Base-by-base conservation (phyloP, 2,797 vertebrate species). In the Parauchenoglanis ngamensis region DNA sequence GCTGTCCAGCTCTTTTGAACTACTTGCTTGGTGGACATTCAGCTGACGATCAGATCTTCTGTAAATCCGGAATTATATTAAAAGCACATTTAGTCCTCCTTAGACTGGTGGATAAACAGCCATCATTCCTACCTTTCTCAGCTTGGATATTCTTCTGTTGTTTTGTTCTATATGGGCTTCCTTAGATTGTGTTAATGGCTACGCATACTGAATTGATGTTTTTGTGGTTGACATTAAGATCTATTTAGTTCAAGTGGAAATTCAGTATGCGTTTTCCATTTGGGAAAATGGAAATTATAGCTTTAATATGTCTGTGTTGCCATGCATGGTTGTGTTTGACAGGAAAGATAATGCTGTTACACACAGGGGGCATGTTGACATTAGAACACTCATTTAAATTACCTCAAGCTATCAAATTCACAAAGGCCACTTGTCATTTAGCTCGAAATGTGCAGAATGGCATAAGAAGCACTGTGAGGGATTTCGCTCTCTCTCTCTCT, bases 351-450 rank as follows among this genome's bases (percentile, higher is more conserved):
- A 80, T 87, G 67, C 23, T 82, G 3, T 61, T 75, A 75, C 79
- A 87, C 56, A 84, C 52, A 44, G 75, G 79, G 73, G 59, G 73
- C 81, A 84, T 70, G 81, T 54, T 87, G 73, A 84, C 82, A 84
- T 78, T 84, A 84, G 40, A 65, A 70, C 23, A 84, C 59, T 68
- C 72, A 83, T 63, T 75, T 77, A 78, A 70, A 78, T 84, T 78
- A 84, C 63, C 59, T 80, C 65, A 44, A 81, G 85, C 85, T 31
- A 81, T 77, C 81, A 87, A 21, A 87, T 77, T 87, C 81, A 67
- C 72, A 87, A 83, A 87, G 86, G 57, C 72, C 70, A 87, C 80
- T 78, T 68, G 73, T 87, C 86, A 78, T 70, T 84, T 83, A 78
- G 40, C 63, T 44, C 2, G 49, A 13, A 63, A 78, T 84, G 49